Evolutionary conservation across 2,888 invertebrate species (phyloP), one percentile per base, ranked within the genome.

Genomic region (Sarcophaga rosellei): DNA sequence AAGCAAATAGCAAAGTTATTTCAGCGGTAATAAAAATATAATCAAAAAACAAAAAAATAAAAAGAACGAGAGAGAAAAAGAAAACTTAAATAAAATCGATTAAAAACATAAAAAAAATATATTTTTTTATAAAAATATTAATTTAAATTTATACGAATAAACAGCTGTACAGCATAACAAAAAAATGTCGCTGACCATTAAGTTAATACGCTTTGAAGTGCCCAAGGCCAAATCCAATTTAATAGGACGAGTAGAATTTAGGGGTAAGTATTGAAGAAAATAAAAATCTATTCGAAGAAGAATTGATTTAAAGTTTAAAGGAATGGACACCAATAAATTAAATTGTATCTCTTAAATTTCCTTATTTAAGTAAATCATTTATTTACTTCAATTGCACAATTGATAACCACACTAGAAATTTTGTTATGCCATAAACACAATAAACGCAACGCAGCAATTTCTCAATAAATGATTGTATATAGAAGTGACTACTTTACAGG

Each of bases 151-250:
- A 78, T 20, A 23, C 44, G 59, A 76, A 47, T 35, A 35, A 35
- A 35, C 35, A 35, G 35, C 35, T 35, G 35, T 35, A 1, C 8
- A 35, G 8, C 8, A 0, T 10, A 35, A 6, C 1, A 35, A 8
- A 35, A 35, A 35, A 35, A 96, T 96, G 96, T 95, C 96, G 90
- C 94, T 97, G 63, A 94, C 95, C 15, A 95, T 96, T 21, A 94
- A 95, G 90, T 91, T 96, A 65, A 95, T 95, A 91, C 95, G 95
- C 88, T 95, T 96, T 91, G 95, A 95, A 93, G 94, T 96, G 75
- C 94, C 95, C 21, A 96, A 95, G 92, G 94, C 94, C 90, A 96
- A 95, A 91, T 95, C 95, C 15, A 96, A 96, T 88, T 95, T 96
- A 90, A 94, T 95, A 87, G 95, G 95, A 74, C 95, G 95, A 88